Base-by-base conservation (phyloP, 1,140 invertebrate genomes). In the Dufourea novaeangliae region DNA sequence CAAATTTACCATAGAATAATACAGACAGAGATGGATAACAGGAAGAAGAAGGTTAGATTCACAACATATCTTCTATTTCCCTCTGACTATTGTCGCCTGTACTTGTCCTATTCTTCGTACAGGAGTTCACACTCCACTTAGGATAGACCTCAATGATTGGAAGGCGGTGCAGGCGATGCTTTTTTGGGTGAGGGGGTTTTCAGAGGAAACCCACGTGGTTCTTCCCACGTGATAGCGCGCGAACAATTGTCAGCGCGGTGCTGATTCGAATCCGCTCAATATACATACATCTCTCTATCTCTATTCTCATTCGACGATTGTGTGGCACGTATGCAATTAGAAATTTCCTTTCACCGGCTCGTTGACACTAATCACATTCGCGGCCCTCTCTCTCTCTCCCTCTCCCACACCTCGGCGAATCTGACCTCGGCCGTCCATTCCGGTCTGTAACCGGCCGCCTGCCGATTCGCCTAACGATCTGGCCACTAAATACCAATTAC, bases 261-360 rank as follows among this genome's bases (percentile, higher is more conserved):
- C 68, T 74, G 71, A 32, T 82, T 76, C 80, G 70, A 71, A 54
- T 46, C 50, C 78, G n/a, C n/a, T 63, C 71, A 52, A 52, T n/a
- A 52, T 41, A 32, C 14, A 14, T 17, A 14, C 7, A 46, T 46
- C 68, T 76, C 62, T 41, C 78, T 59, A 62, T 80, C 46, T 71
- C 71, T 57, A 52, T 75, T 83, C 79, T 57, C 68, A 63, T 41
- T 78, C 54, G 76, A 79, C 59, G 66, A 50, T 69, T 69, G 71
- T 46, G 75, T 29, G 41, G 37, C 71, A 46, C 68, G 79, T 63
- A 78, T 80, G 82, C 78, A 85, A 85, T 85, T 85, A 85, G 83
- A 85, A 84, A 84, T 85, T 85, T 84, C 83, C 83, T 83, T 85
- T 85, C 83, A 80, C 83, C 52, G 57, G 17, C 82, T 85, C 78